Base-by-base conservation (phyloP, 2,113 vertebrate genomes). In the Oncorhynchus nerka region DNA sequence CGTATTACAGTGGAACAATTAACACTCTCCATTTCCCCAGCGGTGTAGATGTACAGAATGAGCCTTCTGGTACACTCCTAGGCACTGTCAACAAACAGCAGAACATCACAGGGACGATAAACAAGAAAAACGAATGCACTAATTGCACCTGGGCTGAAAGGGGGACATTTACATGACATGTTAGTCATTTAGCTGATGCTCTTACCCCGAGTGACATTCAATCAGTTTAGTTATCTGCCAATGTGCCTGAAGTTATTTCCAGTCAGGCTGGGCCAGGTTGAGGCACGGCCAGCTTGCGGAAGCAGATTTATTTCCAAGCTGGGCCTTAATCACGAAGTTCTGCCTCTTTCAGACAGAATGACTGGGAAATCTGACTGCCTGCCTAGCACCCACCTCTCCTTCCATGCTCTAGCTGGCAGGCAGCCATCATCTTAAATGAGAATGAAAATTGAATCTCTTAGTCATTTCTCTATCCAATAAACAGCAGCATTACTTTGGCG, bases 1-100 rank as follows among this genome's bases (percentile, higher is more conserved):
- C 69, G 24, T 69, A 51, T 73, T 85, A 82, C 80, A 70, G 64
- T 24, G 68, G 79, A 84, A 84, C 84, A 79, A 89, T 87, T 87
- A 84, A 82, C 81, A 71, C 70, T 20, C 28, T 28, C 57, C 77
- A 75, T 62, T 48, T 75, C 72, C 71, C 77, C 71, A 20, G 12
- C 79, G 61, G 55, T 82, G 74, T 71, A 24, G 65, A 6, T 59
- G 77, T 78, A 78, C 71, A 72, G 71, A 81, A 66, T 62, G 59
- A 81, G 48, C 68, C 68, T 68, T 15, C 75, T 45, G 15, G 39
- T 45, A 45, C 20, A 48, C 49, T 65, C 32, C 16, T n/a, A 51
- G 48, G 24, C 20, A 69, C 55, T 68, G 73, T 88, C 76, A 81
- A 32, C 76, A 74, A 82, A 76, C 68, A 19, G 16, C 16, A 19